Percentiles rank a stretch among this genome's conserved stretches.
phyloP scores from a whole-genome alignment of 2,888 invertebrate species.

The Panzeria rudis region DNA sequence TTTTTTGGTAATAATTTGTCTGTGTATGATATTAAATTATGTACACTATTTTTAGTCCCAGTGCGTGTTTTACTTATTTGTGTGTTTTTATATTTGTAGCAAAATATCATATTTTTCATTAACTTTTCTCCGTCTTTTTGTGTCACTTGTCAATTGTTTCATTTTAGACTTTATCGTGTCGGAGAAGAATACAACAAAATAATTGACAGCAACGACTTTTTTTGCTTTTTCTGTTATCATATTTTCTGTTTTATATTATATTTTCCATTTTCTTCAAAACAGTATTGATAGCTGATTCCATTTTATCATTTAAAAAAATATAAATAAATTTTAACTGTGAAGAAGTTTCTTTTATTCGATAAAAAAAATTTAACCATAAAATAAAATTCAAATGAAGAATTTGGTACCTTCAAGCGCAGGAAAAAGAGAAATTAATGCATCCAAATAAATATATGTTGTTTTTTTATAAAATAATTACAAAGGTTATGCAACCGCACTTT shows the following conservation, averaged over 20 bases:
- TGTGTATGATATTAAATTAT: background rate
- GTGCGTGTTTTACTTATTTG: background rate
- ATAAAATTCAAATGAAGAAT: too few relatives aligned
- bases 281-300: background rate
- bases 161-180: background rate
- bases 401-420: too few relatives aligned
- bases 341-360: too few relatives aligned
- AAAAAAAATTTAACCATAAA: too few relatives aligned
- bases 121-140: background rate
- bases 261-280: background rate
- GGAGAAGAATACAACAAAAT: background rate
- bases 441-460: too few relatives aligned
- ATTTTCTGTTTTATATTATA: background rate
- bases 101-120: conserved; percentile 1
- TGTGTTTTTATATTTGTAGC: background rate
- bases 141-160: conserved; percentile 6
- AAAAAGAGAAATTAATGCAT: too few relatives aligned
- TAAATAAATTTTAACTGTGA: too few relatives aligned
- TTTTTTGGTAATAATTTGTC: too few relatives aligned
- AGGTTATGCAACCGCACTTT: too few relatives aligned
- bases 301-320: too few relatives aligned
- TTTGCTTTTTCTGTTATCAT: background rate
- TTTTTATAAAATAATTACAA: too few relatives aligned
- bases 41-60: background rate
- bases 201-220: conserved; percentile 6